phyloP scores from a whole-genome alignment of 2,888 invertebrate genomes.

The Plagodis pulveraria region DNA sequence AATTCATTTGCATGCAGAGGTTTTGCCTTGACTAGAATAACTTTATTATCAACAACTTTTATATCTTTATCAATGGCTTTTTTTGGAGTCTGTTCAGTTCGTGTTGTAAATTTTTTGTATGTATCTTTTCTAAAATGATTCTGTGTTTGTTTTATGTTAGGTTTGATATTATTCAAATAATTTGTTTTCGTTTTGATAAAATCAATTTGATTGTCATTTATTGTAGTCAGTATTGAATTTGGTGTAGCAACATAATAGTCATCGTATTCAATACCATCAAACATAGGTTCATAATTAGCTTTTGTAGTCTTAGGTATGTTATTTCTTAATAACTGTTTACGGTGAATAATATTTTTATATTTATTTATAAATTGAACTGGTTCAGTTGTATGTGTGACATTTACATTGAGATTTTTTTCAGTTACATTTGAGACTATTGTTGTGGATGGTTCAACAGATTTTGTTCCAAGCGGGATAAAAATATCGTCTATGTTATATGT shows the following conservation, averaged over 20 bases:
- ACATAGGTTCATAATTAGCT: constrained; percentile 19
- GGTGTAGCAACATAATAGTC: constrained; percentile 31
- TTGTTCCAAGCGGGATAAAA: background rate
- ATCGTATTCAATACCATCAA: constrained; percentile 39
- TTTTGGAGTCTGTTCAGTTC: background rate
- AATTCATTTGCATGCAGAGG: background rate
- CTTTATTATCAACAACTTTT: constrained; percentile 7
- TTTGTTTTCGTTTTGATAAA: constrained; percentile 40
- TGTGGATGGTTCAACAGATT: background rate
- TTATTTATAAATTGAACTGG: constrained; percentile 12
- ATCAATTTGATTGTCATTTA: constrained; percentile 34
- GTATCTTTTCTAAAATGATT: background rate
- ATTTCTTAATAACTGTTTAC: constrained; percentile 16
- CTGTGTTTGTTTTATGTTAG: constrained; percentile 1
- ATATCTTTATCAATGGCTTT: background rate
- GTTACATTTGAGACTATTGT: constrained; percentile 1
- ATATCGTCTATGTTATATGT: background rate
- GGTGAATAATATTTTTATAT: constrained; percentile 3
- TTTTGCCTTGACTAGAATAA: constrained; percentile 6
- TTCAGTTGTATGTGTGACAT: background rate
- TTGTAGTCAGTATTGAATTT: constrained; percentile 20
- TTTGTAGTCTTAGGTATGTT: constrained; percentile 9
- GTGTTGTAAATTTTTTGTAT: background rate
- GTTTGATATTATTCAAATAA: constrained; percentile 8
- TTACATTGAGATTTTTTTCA: background rate